Evolutionary conservation across 2,888 invertebrate genomes (phyloP).

Genomic region (Oscheius sp.): DNA sequence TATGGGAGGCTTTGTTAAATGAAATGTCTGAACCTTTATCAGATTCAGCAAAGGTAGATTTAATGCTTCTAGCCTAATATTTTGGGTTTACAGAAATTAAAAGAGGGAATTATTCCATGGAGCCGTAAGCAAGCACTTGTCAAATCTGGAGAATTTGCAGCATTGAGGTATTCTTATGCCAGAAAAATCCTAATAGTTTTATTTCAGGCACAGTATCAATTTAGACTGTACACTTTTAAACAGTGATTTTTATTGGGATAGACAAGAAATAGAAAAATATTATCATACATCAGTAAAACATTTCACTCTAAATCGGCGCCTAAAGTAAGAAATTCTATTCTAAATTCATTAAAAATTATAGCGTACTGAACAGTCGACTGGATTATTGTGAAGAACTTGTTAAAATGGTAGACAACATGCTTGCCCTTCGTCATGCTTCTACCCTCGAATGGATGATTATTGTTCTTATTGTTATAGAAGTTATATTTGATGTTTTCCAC

Average conservation of each 20-base stretch:
- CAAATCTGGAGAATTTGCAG: conserved; percentile 67
- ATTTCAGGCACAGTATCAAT: conserved; percentile 83
- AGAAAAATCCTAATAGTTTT: not conserved
- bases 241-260: conserved; percentile 98
- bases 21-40: conserved; percentile 86
- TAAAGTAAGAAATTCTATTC: conserved; percentile 42
- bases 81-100: conserved; percentile 26
- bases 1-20: conserved; percentile 90
- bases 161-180: conserved; percentile 42
- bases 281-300: conserved; percentile 87
- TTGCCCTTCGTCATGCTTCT: conserved; percentile 89
- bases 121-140: conserved; percentile 59
- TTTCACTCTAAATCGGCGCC: conserved; percentile 57
- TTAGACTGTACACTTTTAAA: conserved; percentile 91
- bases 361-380: conserved; percentile 94
- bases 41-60: conserved; percentile 74
- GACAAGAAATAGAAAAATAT: conserved; percentile 86
- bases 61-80: no score
- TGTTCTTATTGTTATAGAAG: conserved; percentile 92
- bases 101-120: conserved; percentile 65
- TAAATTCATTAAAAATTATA: conserved; percentile 45
- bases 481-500: conserved; percentile 75
- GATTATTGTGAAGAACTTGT: conserved; percentile 93
- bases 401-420: conserved; percentile 87
- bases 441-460: conserved; percentile 98